Evolutionary conservation across 2,797 vertebrate genomes (phyloP).

Genomic region (Kryptopterus vitreolus): DNA sequence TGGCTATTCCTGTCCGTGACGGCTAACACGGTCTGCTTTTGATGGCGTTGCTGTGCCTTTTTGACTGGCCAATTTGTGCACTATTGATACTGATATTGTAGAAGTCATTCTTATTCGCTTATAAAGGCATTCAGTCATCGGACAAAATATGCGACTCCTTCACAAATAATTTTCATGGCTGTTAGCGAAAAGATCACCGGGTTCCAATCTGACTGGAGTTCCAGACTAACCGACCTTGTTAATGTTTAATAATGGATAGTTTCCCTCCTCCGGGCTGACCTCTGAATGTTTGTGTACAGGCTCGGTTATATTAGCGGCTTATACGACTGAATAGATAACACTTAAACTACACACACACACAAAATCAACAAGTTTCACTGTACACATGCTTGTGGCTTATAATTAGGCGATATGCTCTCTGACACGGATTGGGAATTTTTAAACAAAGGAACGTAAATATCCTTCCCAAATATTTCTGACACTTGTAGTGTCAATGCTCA

Average conservation of each 20-base stretch:
- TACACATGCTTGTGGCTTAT: not conserved
- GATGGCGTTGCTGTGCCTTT: not conserved
- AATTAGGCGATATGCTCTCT: not conserved
- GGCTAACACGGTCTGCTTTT: not conserved
- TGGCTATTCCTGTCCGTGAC: slow-evolving; percentile 30
- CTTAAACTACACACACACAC: not conserved
- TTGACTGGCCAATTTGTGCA: not conserved
- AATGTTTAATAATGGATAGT: slow-evolving; percentile 17
- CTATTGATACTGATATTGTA: not conserved
- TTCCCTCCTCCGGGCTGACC: not conserved
- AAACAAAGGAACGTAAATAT: not conserved
- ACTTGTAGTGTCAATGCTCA: not conserved
- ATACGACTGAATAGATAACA: not conserved
- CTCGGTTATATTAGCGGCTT: not conserved
- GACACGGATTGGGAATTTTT: no score
- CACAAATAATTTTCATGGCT: not conserved
- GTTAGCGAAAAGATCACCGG: not conserved
- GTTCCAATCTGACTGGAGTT: not conserved
- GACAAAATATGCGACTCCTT: not conserved
- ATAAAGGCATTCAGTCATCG: not conserved
- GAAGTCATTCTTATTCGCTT: not conserved
- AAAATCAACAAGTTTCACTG: no score
- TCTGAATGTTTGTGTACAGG: not conserved
- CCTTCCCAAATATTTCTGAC: not conserved
- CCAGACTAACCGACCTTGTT: slow-evolving; percentile 16